Percentiles rank a stretch among this genome's conserved stretches.
Evolutionary conservation across 2,888 invertebrate genomes (phyloP).

Genomic region (Melieria crassipennis): DNA sequence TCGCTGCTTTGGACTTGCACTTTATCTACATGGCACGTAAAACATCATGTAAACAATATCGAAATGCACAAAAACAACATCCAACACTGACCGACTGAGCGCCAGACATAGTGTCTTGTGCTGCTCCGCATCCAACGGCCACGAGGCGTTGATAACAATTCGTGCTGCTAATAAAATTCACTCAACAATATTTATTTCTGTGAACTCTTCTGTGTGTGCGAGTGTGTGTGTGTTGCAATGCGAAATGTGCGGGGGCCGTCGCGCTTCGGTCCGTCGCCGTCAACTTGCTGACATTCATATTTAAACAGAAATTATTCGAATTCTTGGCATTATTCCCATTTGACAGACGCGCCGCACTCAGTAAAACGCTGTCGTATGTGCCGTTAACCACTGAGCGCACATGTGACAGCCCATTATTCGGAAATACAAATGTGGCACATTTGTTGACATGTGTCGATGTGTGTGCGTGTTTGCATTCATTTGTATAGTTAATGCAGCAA

Average conservation of each 20-base stretch:
- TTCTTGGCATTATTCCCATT: slow-evolving; percentile 15
- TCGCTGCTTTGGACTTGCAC: no score
- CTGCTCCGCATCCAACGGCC: not conserved
- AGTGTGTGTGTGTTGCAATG: not conserved
- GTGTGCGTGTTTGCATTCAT: not conserved
- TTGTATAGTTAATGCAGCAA: not conserved
- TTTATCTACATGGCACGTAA: no score
- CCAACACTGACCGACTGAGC: no score
- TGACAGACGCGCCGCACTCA: not conserved
- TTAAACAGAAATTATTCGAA: slow-evolving; percentile 30
- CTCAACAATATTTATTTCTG: not conserved
- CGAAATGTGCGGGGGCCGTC: not conserved
- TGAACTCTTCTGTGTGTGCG: not conserved
- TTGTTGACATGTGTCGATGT: not conserved
- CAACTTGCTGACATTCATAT: slow-evolving; percentile 32
- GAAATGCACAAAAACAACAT: no score
- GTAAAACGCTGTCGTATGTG: slow-evolving; percentile 5
- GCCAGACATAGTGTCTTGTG: no score
- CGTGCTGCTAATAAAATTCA: slow-evolving; percentile 19
- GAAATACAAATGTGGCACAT: no score
- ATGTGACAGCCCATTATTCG: no score
- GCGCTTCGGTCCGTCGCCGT: not conserved
- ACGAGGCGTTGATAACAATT: slow-evolving; percentile 25
- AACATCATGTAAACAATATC: no score
- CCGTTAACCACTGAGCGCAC: not conserved